Base-by-base conservation (phyloP, 2,888 invertebrate species). In the Cephus spinipes region DNA sequence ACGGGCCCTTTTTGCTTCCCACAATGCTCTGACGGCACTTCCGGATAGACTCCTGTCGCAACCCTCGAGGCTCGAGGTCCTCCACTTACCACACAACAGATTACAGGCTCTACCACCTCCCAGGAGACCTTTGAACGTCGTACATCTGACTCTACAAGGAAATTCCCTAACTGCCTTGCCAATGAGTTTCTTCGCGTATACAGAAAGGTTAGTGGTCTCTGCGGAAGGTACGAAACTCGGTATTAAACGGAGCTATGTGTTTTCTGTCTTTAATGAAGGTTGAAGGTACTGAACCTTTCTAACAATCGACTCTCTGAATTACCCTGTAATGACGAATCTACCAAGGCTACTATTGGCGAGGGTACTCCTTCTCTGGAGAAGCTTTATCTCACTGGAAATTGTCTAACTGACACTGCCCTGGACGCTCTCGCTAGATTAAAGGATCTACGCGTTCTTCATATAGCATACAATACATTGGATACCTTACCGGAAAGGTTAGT, bases 61-160 rank as follows among this genome's bases (percentile, higher is more conserved):
- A 91, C 94, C 96, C 76, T 95, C 94, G 75, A 94, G 94, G 82
- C 92, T 97, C 68, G 95, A 95, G 83, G 95, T 95, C 68, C 92
- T 97, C 33, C 96, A 96, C 87, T 92, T 97, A 73, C 95, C 96
- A 31, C 96, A 96, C 91, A 97, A 97, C 88, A 95, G 95, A 90
- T 93, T 97, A 79, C 94, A 94, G 81, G 93, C 94, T 74, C 93
- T 97, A 69, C 96, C 96, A n/a, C 94, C 94, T 55, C 94, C 96
- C 89, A 94, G 95, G 80, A 92, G 94, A 80, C 95, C 96, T 0
- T 90, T 96, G 71, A 94, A 94, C 89, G 94, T 96, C 87, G 92
- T 92, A 77, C 92, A 92, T 80, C 89, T 97, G 12, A 94, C 96
- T 75, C 92, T 97, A 74, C 97, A 97, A 89, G 96, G 96, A 88